phyloP scores from a whole-genome alignment of 2,113 vertebrate species.

The Nannobrachium achirus region DNA sequence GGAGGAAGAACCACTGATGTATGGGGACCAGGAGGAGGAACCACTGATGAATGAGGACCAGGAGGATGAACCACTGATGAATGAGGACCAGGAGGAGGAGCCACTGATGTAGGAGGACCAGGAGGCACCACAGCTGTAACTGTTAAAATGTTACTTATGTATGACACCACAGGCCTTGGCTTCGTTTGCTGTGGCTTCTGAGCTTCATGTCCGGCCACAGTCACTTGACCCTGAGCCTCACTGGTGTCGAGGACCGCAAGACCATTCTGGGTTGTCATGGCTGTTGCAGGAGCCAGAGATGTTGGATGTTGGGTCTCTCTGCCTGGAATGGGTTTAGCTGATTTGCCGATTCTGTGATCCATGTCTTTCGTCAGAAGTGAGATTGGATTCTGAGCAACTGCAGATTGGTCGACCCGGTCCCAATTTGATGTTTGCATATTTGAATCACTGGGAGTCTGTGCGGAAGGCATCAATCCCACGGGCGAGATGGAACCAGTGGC shows the following conservation, averaged over 20 bases:
- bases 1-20: too few species aligned
- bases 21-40: too few species aligned
- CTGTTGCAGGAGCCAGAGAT: background rate
- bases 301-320: slow-evolving; percentile 21
- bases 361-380: slow-evolving; percentile 38
- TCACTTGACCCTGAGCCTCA: background rate
- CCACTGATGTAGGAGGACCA: too few species aligned
- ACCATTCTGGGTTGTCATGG: background rate
- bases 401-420: slow-evolving; percentile 5
- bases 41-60: too few species aligned
- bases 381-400: background rate
- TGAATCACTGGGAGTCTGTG: background rate
- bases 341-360: slow-evolving; percentile 34
- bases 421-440: background rate
- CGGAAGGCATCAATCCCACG: too few species aligned
- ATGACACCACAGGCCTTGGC: slow-evolving; percentile 24
- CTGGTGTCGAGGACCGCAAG: slow-evolving; percentile 22
- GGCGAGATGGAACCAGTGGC: too few species aligned
- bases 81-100: too few species aligned
- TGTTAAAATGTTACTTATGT: too few species aligned
- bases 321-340: slow-evolving; percentile 22
- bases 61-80: too few species aligned
- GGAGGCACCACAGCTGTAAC: background rate
- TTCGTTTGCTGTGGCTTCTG: background rate
- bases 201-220: background rate